Percentiles rank a stretch among this genome's conserved stretches.
phyloP scores from a whole-genome alignment of 2,888 invertebrate species.

The Keiferia lycopersicella region DNA sequence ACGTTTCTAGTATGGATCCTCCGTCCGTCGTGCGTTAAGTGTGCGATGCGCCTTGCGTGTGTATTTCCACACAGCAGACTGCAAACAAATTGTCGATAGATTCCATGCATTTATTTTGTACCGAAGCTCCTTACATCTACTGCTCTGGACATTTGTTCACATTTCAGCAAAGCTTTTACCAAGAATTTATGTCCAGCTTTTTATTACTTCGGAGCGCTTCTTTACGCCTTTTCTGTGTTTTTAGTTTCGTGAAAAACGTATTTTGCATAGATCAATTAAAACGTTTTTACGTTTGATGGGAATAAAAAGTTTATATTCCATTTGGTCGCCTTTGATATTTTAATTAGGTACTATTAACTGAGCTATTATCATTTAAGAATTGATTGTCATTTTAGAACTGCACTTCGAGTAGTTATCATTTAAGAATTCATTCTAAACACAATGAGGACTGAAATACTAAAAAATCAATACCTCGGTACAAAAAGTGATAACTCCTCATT shows the following conservation, averaged over 20 bases:
- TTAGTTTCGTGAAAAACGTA: background rate
- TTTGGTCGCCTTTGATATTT: too few species aligned
- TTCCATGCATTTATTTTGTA: conserved; percentile 6
- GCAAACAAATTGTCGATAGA: conserved; percentile 1
- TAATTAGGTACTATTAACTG: too few species aligned
- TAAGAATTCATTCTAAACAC: too few species aligned
- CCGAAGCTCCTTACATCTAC: conserved; percentile 1
- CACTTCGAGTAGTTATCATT: too few species aligned
- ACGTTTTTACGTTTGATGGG: background rate
- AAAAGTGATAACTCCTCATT: too few species aligned
- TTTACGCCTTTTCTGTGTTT: conserved; percentile 3
- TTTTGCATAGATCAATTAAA: conserved; percentile 2
- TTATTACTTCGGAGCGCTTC: background rate
- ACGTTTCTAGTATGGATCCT: too few species aligned
- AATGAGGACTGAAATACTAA: too few species aligned
- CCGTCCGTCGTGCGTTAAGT: too few species aligned
- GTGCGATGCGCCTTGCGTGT: too few species aligned
- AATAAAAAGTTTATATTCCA: background rate
- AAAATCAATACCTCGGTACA: too few species aligned
- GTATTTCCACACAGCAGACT: background rate
- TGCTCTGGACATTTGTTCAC: conserved; percentile 11
- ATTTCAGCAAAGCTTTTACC: conserved; percentile 1
- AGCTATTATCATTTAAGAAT: too few species aligned
- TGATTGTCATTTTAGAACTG: too few species aligned
- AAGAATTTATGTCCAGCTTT: background rate